A percentile compares a stretch with the other conserved stretches of the same genome.
phyloP scores from a whole-genome alignment of 2,113 vertebrate species.

The Noturus placidus region DNA sequence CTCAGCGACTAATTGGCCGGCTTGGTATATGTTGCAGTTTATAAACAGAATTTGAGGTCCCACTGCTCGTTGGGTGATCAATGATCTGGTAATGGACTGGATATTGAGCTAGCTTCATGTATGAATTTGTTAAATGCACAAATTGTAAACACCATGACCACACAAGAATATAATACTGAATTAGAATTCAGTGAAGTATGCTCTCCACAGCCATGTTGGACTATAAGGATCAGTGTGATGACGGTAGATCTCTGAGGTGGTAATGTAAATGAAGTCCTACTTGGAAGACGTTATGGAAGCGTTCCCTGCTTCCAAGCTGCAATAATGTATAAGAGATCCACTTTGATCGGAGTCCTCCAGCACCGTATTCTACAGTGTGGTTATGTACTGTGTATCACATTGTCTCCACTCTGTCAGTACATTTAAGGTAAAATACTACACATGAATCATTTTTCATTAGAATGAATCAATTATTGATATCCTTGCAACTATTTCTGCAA shows the following conservation, averaged over 20 bases:
- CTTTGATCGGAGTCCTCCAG: conserved; percentile 53
- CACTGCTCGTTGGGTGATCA: not conserved
- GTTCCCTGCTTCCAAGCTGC: conserved; percentile 6
- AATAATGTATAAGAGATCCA: conserved; percentile 40
- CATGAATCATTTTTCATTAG: not conserved
- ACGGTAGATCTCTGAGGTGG: not conserved
- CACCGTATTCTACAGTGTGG: not conserved
- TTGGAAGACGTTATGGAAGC: conserved; percentile 20
- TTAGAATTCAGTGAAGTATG: not conserved
- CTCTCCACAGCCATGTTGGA: not conserved
- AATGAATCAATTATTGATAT: not conserved
- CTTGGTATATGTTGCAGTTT: not conserved
- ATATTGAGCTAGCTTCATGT: not conserved
- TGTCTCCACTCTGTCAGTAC: not conserved
- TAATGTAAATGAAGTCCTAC: not conserved
- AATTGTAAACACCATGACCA: not conserved
- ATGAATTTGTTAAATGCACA: not conserved
- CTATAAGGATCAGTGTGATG: not conserved
- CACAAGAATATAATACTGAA: not conserved
- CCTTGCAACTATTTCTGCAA: not conserved
- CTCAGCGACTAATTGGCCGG: not conserved
- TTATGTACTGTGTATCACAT: not conserved
- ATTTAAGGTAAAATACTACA: not conserved
- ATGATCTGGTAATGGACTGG: not conserved
- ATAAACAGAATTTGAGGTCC: not conserved